Evolutionary conservation across 2,797 vertebrate genomes (phyloP).

Genomic region (Lacerta agilis): DNA sequence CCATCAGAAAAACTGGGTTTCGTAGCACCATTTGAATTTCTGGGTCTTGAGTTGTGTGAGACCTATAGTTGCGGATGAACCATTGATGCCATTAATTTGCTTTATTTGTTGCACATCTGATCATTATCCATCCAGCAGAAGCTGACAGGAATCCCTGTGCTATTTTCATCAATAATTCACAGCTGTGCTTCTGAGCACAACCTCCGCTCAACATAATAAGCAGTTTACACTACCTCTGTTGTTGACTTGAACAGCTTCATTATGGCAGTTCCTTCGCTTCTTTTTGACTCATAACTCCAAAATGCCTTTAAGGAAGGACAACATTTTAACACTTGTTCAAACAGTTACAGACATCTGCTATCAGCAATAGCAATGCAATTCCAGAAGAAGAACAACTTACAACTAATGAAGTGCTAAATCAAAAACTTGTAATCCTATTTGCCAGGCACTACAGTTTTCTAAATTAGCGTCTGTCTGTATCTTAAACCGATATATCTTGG

Average conservation of each 20-base stretch:
- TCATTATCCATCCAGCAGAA: not conserved
- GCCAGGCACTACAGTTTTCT: not conserved
- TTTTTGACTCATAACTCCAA: conserved; percentile 18
- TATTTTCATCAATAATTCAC: conserved; percentile 21
- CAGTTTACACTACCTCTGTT: not conserved
- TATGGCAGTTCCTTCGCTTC: conserved; percentile 14
- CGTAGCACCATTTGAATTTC: not conserved
- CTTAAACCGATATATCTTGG: conserved; percentile 12
- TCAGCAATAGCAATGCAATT: conserved; percentile 25
- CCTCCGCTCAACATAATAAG: conserved; percentile 7
- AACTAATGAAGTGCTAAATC: conserved; percentile 13
- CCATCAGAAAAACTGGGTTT: not conserved
- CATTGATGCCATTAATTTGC: not conserved
- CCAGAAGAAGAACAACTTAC: conserved; percentile 27
- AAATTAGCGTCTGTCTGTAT: conserved; percentile 14
- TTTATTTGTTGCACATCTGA: conserved; percentile 1
- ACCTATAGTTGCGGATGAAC: not conserved
- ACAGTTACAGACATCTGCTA: conserved; percentile 43
- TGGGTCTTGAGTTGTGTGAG: not conserved
- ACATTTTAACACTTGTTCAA: conserved; percentile 26
- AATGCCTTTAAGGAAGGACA: conserved; percentile 20
- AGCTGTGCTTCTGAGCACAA: not conserved
- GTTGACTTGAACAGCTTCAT: conserved; percentile 27
- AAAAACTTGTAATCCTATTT: conserved; percentile 35
- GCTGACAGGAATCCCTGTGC: conserved; percentile 19